Evolutionary conservation across 1,140 invertebrate species (phyloP).

Genomic region (Oedothorax gibbosus): DNA sequence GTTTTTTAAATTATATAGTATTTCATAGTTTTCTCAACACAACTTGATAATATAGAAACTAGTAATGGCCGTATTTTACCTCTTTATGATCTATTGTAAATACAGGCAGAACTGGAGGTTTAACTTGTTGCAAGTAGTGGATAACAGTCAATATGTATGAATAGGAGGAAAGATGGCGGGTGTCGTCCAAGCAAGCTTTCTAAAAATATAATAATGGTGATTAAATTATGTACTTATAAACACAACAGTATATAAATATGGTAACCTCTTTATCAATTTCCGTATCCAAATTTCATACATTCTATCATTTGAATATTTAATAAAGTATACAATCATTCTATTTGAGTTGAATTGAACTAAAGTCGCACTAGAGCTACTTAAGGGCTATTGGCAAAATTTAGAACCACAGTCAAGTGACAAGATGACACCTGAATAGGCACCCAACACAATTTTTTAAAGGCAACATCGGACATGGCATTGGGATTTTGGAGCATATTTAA

Average conservation of each 20-base stretch:
- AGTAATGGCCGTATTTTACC: not conserved
- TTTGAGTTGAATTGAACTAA: no score
- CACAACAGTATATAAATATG: not conserved
- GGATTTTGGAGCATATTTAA: no score
- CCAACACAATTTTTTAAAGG: no score
- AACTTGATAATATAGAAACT: no score
- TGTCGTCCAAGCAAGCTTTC: slow-evolving; percentile 15
- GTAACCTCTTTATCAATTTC: not conserved
- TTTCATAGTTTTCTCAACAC: no score
- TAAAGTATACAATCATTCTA: not conserved
- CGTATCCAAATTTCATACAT: not conserved
- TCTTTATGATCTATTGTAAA: slow-evolving; percentile 70
- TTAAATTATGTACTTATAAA: not conserved
- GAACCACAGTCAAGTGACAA: no score
- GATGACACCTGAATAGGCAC: no score
- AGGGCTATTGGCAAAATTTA: no score
- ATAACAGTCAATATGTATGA: slow-evolving; percentile 75
- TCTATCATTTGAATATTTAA: not conserved
- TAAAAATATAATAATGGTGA: not conserved
- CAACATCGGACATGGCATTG: no score
- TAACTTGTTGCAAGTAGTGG: slow-evolving; percentile 74
- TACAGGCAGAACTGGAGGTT: slow-evolving; percentile 75
- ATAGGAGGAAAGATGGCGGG: slow-evolving; percentile 70
- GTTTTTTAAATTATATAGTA: no score
- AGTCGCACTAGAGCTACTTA: no score